Percentiles rank a stretch among this genome's conserved stretches.
Conservation (phyloP, 2,888 invertebrate genomes). For the Apodemia zela region DNA sequence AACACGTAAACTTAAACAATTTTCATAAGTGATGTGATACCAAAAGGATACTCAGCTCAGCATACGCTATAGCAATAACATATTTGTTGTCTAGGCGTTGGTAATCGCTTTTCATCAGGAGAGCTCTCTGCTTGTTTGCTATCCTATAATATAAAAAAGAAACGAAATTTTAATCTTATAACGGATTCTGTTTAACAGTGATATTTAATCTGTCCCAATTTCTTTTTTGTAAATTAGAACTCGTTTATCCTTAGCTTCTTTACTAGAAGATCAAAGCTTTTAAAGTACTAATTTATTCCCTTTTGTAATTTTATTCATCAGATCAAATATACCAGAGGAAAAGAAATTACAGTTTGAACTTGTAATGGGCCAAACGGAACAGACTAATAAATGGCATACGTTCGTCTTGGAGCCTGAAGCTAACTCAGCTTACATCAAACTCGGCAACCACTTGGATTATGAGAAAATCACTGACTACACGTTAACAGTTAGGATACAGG, state of each 20-base stretch:
- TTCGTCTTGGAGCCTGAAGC: constrained; percentile 85
- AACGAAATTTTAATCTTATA: neutral
- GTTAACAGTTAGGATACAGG: constrained; percentile 88
- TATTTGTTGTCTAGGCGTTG: no score
- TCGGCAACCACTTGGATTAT: constrained; percentile 89
- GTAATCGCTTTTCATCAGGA: no score
- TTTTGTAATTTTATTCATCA: constrained; percentile 45
- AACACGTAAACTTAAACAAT: no score
- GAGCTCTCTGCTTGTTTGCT: no score
- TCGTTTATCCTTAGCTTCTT: constrained; percentile 1
- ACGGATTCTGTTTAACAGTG: constrained; percentile 4
- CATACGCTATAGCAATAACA: no score
- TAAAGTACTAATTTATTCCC: neutral
- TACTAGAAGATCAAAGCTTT: constrained; percentile 7
- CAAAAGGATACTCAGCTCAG: no score
- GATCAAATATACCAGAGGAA: constrained; percentile 88
- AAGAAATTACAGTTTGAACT: constrained; percentile 89
- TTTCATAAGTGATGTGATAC: no score
- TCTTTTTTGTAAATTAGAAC: neutral
- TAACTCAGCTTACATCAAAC: constrained; percentile 86
- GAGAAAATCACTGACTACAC: constrained; percentile 92
- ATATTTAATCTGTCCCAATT: constrained; percentile 6
- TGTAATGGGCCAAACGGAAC: constrained; percentile 90
- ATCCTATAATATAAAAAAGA: no score
- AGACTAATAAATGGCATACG: constrained; percentile 91